These are phyloP conservation scores for Eurois occulta DNA, from an alignment of 2,888 invertebrate species.

Conservation along the genomic window DNA sequence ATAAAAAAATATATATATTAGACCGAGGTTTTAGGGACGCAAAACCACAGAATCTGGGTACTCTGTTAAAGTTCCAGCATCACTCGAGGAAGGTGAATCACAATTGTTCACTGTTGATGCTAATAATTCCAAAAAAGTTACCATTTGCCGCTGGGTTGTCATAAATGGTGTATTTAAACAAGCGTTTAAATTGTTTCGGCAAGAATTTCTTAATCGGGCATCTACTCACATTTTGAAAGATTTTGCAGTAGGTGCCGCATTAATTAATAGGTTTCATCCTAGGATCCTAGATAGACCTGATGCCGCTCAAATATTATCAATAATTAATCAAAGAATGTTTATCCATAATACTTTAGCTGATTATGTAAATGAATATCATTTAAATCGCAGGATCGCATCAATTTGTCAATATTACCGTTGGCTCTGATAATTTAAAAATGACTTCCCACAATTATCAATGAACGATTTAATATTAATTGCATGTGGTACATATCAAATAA, in stretches of 20 bases:
- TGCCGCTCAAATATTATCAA: slow-evolving; percentile 8
- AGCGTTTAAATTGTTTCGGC: too few species aligned
- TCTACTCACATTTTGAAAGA: neutral
- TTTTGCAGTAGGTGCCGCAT: neutral
- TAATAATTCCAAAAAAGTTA: too few species aligned
- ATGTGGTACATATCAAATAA: neutral
- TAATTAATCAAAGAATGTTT: neutral
- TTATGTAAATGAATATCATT: slow-evolving; percentile 7
- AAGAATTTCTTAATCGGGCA: slow-evolving; percentile 1
- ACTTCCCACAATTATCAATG: neutral
- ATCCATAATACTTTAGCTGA: slow-evolving; percentile 5
- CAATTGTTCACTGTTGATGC: too few species aligned
- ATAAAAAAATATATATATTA: slow-evolving; percentile 2
- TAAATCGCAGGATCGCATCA: slow-evolving; percentile 24
- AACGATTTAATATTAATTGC: neutral
- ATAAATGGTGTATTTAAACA: too few species aligned
- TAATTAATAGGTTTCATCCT: slow-evolving; percentile 9
- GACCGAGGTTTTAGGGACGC: neutral
- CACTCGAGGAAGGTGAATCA: too few species aligned
- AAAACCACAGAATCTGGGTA: neutral
- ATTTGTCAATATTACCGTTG: slow-evolving; percentile 23
- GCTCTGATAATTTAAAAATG: slow-evolving; percentile 9
- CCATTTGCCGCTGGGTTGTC: too few species aligned
- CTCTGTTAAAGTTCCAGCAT: neutral
- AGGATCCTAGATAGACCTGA: slow-evolving; percentile 5